Evolutionary conservation across 1,140 invertebrate genomes (phyloP).

Genomic region (Neodiprion lecontei): DNA sequence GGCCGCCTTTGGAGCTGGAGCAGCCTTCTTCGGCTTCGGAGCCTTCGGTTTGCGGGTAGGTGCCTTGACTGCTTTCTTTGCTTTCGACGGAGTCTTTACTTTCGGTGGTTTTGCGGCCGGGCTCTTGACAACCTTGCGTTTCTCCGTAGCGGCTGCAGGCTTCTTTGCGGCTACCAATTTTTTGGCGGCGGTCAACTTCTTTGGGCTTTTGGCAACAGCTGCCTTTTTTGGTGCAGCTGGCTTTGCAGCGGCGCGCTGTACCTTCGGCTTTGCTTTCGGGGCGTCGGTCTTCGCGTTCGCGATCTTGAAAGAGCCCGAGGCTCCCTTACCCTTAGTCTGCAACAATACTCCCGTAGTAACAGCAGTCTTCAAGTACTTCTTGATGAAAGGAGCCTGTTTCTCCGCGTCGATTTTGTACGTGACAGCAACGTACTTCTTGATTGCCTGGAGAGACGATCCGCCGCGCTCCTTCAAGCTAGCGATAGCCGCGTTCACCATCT

Average conservation of each 20-base stretch:
- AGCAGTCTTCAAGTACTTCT: conserved; percentile 66
- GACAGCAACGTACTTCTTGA: conserved; percentile 69
- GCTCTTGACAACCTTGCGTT: conserved; percentile 13
- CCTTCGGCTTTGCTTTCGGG: conserved; percentile 49
- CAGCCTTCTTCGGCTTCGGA: conserved; percentile 44
- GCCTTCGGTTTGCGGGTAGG: conserved; percentile 28
- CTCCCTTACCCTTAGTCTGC: conserved; percentile 70
- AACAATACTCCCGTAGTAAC: conserved; percentile 64
- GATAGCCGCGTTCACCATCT: conserved; percentile 68
- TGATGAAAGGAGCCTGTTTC: conserved; percentile 67
- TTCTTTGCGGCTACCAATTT: conserved; percentile 59
- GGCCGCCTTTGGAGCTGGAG: background rate
- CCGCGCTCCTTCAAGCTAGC: conserved; percentile 66
- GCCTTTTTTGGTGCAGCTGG: conserved; percentile 36
- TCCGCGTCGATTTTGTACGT: conserved; percentile 67
- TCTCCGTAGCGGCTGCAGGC: conserved; percentile 36
- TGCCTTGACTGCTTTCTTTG: conserved; percentile 16
- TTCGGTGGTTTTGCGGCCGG: conserved; percentile 23
- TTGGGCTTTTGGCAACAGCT: conserved; percentile 30
- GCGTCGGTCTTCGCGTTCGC: conserved; percentile 33
- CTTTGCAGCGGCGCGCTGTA: conserved; percentile 33
- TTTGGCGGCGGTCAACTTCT: conserved; percentile 40
- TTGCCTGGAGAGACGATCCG: conserved; percentile 68
- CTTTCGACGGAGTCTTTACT: conserved; percentile 9
- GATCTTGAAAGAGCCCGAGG: conserved; percentile 68